A percentile compares a stretch with the other conserved stretches of the same genome.
These are phyloP conservation scores for Cephus spinipes DNA, from an alignment of 2,888 invertebrate species.

Conservation along the genomic window DNA sequence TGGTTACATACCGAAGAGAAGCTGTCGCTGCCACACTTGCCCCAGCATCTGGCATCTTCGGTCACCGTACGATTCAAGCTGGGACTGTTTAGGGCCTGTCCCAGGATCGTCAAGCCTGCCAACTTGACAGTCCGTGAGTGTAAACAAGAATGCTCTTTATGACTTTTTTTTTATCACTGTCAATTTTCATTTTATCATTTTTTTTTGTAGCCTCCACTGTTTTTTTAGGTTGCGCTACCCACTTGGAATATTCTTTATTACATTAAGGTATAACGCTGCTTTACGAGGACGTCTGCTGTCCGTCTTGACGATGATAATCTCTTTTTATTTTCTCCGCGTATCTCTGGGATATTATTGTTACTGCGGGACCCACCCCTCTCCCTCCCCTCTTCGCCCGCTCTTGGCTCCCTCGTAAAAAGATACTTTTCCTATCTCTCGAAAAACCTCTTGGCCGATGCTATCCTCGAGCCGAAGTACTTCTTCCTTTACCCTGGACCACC, in stretches of 20 bases:
- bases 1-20: constrained; percentile 64
- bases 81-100: constrained; percentile 61
- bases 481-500: too few species aligned
- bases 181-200: too few species aligned
- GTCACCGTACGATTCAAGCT: constrained; percentile 61
- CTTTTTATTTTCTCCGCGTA: constrained; percentile 51
- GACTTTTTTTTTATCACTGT: too few species aligned
- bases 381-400: background rate
- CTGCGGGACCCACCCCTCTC: constrained; percentile 3
- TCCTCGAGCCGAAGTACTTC: too few species aligned
- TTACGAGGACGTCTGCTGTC: background rate
- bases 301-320: constrained; percentile 56
- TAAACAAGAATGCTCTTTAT: too few species aligned
- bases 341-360: constrained; percentile 17
- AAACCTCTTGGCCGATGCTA: too few species aligned
- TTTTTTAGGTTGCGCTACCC: too few species aligned
- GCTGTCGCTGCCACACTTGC: constrained; percentile 47
- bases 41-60: constrained; percentile 46
- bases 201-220: too few species aligned
- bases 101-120: constrained; percentile 58
- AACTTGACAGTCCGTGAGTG: constrained; percentile 60
- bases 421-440: too few species aligned
- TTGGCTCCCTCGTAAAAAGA: too few species aligned
- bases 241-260: too few species aligned
- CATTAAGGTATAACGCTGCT: background rate